Evolutionary conservation across 2,888 invertebrate species (phyloP).

Genomic region (Drosophila anceps): DNA sequence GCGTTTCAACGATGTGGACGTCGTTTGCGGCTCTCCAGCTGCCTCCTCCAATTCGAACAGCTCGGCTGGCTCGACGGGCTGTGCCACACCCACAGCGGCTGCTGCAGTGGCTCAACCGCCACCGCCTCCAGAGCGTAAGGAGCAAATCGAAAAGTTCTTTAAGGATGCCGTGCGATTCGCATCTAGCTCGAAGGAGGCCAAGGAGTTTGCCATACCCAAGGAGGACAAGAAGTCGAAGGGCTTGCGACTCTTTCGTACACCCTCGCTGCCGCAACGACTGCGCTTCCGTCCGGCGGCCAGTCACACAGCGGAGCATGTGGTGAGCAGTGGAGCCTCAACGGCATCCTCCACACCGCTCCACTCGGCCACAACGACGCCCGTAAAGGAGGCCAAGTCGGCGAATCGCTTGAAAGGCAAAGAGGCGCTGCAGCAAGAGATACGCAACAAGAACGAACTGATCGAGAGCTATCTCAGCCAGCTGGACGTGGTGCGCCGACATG

Average conservation of each 20-base stretch:
- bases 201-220: constrained; percentile 83
- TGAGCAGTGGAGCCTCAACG: constrained; percentile 59
- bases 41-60: constrained; percentile 54
- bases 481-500: constrained; percentile 86
- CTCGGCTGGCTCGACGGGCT: constrained; percentile 63
- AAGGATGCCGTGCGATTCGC: constrained; percentile 84
- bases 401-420: constrained; percentile 86
- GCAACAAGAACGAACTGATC: constrained; percentile 86
- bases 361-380: constrained; percentile 82
- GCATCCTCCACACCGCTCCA: constrained; percentile 82
- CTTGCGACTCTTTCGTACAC: constrained; percentile 83
- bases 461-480: constrained; percentile 86
- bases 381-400: constrained; percentile 85
- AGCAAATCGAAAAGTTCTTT: constrained; percentile 85
- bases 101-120: constrained; percentile 24
- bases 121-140: constrained; percentile 81
- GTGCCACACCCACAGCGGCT: constrained; percentile 64
- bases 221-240: constrained; percentile 84
- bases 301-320: constrained; percentile 38
- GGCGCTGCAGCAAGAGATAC: constrained; percentile 86
- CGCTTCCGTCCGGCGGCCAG: constrained; percentile 78
- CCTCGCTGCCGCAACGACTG: constrained; percentile 84
- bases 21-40: constrained; percentile 78
- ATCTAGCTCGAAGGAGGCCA: constrained; percentile 81
- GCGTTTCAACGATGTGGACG: constrained; percentile 85